Evolutionary conservation across 2,113 vertebrate genomes (phyloP).

Genomic region (Tragelaphus scriptus): DNA sequence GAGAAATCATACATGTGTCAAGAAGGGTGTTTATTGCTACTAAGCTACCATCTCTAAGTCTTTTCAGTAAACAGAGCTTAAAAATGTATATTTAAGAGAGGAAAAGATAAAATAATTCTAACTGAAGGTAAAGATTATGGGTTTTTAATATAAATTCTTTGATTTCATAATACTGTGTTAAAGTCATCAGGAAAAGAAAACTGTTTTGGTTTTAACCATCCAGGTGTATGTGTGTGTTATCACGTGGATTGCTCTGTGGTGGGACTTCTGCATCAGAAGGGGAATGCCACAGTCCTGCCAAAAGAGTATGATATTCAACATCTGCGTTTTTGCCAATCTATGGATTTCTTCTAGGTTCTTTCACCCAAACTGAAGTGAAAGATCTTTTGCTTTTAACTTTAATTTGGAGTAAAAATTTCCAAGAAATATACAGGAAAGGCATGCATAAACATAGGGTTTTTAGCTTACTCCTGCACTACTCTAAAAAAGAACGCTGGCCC

Average conservation of each 20-base stretch:
- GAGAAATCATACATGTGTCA: background rate
- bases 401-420: background rate
- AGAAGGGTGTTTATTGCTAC: background rate
- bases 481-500: background rate
- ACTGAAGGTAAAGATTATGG: background rate
- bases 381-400: slow-evolving; percentile 20
- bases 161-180: background rate
- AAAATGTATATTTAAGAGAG: background rate
- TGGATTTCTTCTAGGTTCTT: background rate
- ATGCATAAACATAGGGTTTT: background rate
- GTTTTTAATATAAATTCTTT: background rate
- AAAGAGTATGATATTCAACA: background rate
- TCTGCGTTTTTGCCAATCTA: background rate
- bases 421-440: background rate
- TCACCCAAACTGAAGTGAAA: background rate
- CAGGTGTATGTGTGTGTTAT: background rate
- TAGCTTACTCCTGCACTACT: background rate
- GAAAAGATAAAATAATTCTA: background rate
- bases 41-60: background rate
- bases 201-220: background rate
- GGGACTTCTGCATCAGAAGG: background rate
- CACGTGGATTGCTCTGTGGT: background rate
- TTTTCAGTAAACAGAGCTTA: background rate
- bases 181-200: slow-evolving; percentile 1
- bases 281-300: background rate